Evolutionary conservation across 2,797 vertebrate genomes (phyloP), one percentile per base, ranked within the genome.

Genomic region (Rhabdomys pumilio): DNA sequence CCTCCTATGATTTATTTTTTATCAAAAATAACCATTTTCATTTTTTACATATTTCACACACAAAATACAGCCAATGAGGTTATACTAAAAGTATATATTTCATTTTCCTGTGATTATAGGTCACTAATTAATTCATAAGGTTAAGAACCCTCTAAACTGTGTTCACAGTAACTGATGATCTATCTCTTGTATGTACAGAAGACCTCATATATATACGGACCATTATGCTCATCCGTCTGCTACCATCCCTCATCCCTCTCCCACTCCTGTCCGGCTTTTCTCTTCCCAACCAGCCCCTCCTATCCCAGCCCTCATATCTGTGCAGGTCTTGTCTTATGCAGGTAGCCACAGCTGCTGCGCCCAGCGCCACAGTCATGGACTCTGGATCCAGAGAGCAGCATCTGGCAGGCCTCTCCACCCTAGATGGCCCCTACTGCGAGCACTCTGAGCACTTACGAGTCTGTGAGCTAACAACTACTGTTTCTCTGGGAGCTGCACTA

Each of bases 1-100:
- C 75, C 75, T 84, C 82, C 83, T 44, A 34, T 41, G 29, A 17
- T 82, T 75, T 63, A 59, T 91, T 67, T 92, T 88, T 96, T 73
- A 34, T 69, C 11, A 5, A 53, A 95, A 80, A 92, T 29, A 88
- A 53, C 34, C n/a, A 80, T 63, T 82, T 84, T n/a, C 61, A 67
- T 24, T 50, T 10, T 84, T 95, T 81, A 81, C 34, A 61, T 22
- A 76, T 83, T 75, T 79, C 24, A 82, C 14, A 77, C 8, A 44
- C 67, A 87, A 72, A 97, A 82, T 4, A 88, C 29, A 20, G 80
- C 17, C 79, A 67, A 65, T 15, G 83, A 90, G 19, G 12, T 31
- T n/a, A 85, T 85, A 44, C 19, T 85, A 34, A 67, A 67, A 50
- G 80, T 87, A 67, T 76, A n/a, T n/a, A 73, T 76, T 72, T 89